Percentiles rank a stretch among this genome's conserved stretches.
Evolutionary conservation across 2,888 invertebrate species (phyloP).

Genomic region (Agrochola lota): DNA sequence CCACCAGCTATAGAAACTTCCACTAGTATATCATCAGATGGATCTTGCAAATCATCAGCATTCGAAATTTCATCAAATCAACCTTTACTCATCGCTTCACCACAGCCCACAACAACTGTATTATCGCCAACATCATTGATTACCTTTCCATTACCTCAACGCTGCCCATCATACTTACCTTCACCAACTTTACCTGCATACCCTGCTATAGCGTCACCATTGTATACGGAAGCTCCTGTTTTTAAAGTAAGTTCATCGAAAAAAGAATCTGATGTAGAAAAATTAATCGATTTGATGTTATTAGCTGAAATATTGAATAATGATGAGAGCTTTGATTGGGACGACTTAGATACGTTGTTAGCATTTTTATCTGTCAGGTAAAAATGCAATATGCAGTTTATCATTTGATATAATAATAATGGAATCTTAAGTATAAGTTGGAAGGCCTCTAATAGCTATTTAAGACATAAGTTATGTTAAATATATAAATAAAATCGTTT

Average conservation of each 20-base stretch:
- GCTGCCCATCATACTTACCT: conserved; percentile 50
- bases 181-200: conserved; percentile 50
- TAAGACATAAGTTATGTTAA: background rate
- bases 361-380: conserved; percentile 33
- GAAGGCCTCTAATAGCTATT: background rate
- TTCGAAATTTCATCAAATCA: conserved; percentile 10
- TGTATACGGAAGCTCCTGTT: conserved; percentile 21
- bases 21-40: background rate
- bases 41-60: background rate
- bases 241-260: conserved; percentile 26
- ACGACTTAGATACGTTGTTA: conserved; percentile 50
- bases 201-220: conserved; percentile 20
- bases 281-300: conserved; percentile 41
- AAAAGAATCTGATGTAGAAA: conserved; percentile 38
- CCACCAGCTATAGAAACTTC: background rate
- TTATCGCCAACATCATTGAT: conserved; percentile 15
- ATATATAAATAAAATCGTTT: conserved; percentile 14
- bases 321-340: conserved; percentile 45
- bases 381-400: background rate
- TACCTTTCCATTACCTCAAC: conserved; percentile 20
- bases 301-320: conserved; percentile 51
- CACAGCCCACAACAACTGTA: background rate
- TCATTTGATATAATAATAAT: background rate
- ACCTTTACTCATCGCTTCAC: background rate
- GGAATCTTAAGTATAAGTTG: background rate